Conservation (phyloP, 2,797 vertebrate species). For the Pantherophis alleghaniensis region DNA sequence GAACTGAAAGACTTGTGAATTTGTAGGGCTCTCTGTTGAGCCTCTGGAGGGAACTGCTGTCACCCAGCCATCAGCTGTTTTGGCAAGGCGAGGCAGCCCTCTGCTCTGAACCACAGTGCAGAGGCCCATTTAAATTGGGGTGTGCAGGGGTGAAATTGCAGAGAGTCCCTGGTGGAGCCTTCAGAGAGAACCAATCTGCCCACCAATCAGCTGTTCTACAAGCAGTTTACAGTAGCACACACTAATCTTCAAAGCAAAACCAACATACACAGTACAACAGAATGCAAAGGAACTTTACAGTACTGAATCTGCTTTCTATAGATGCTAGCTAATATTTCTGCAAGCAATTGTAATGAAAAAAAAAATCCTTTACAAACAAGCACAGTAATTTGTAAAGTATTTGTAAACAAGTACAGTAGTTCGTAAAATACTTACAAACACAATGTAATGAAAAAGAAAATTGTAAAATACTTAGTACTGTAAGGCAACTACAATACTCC, state of each 20-base stretch:
- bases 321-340: background rate
- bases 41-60: background rate
- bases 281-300: background rate
- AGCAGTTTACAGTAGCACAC: background rate
- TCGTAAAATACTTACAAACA: background rate
- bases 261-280: background rate
- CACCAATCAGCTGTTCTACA: background rate
- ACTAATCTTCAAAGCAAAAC: background rate
- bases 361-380: background rate
- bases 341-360: background rate
- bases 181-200: background rate
- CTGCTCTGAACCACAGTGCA: background rate
- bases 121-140: background rate
- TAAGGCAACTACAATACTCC: background rate
- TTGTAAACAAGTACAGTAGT: background rate
- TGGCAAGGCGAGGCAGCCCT: background rate
- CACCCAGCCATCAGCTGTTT: background rate
- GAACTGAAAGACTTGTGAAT: background rate
- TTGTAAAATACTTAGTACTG: background rate
- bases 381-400: background rate
- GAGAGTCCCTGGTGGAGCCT: background rate
- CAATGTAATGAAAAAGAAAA: background rate
- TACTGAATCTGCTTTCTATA: background rate
- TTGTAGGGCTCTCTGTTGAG: background rate
- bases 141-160: background rate